These are phyloP conservation scores for Congeria kusceri DNA, from an alignment of 2,888 invertebrate genomes.

Conservation along the genomic window DNA sequence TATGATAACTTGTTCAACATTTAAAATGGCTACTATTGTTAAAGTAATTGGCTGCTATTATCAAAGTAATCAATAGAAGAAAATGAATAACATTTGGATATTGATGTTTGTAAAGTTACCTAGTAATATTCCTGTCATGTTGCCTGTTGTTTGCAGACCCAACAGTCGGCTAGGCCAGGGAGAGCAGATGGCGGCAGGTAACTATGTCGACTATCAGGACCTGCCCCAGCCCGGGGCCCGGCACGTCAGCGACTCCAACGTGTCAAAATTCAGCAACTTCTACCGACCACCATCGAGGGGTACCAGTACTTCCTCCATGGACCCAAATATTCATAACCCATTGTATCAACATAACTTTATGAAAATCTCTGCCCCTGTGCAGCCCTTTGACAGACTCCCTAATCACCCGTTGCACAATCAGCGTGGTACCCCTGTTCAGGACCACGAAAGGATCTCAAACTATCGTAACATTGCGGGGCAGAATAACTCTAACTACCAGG, in stretches of 20 bases:
- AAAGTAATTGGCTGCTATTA: too few relatives aligned
- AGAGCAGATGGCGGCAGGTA: constrained; percentile 37
- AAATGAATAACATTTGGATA: too few relatives aligned
- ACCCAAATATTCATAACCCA: constrained; percentile 28
- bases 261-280: constrained; percentile 44
- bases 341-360: constrained; percentile 15
- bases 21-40: too few relatives aligned
- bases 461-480: constrained; percentile 17
- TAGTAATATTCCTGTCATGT: too few relatives aligned
- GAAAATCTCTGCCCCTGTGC: constrained; percentile 36
- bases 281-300: constrained; percentile 52
- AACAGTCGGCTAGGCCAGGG: constrained; percentile 42
- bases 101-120: too few relatives aligned
- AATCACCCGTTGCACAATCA: constrained; percentile 19
- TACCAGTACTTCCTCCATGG: constrained; percentile 14
- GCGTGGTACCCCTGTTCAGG: constrained; percentile 48
- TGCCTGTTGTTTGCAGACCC: constrained; percentile 39
- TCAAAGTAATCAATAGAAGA: too few relatives aligned
- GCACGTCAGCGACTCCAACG: constrained; percentile 53
- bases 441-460: constrained; percentile 21
- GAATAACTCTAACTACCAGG: constrained; percentile 28
- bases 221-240: constrained; percentile 27
- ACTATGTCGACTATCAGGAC: constrained; percentile 52
- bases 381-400: constrained; percentile 39
- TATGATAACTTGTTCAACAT: too few relatives aligned